Percentiles rank a stretch among this genome's conserved stretches.
phyloP scores from a whole-genome alignment of 2,113 vertebrate genomes.

The Saiga tatarica region DNA sequence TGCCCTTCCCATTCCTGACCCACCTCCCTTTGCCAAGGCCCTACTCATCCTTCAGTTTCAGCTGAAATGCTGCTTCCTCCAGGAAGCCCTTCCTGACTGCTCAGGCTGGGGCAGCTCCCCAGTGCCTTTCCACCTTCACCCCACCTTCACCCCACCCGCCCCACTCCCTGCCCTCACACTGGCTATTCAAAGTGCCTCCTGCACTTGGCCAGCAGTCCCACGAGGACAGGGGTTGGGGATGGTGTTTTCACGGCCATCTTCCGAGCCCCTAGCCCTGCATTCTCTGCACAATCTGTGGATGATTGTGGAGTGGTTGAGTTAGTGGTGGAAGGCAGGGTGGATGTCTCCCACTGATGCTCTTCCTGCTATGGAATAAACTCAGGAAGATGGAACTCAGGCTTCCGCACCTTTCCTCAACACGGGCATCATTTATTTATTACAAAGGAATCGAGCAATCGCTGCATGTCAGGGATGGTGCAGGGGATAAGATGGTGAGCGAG shows the following conservation, averaged over 20 bases:
- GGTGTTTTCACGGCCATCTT: background rate
- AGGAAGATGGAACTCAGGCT: no score
- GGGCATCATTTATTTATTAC: background rate
- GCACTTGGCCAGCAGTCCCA: fast-evolving
- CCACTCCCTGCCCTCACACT: background rate
- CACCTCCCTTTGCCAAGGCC: background rate
- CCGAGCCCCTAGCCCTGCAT: background rate
- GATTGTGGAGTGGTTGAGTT: background rate
- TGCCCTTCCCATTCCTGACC: no score
- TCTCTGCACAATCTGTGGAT: background rate
- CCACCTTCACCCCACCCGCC: background rate
- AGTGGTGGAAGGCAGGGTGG: no score
- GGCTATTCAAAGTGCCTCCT: background rate
- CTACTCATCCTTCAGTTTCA: background rate
- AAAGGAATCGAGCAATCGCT: background rate
- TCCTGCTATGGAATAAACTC: background rate
- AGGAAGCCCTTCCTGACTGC: background rate
- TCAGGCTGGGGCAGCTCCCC: background rate
- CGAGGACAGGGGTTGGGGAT: background rate
- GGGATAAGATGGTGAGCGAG: background rate
- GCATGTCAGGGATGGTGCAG: fast-evolving
- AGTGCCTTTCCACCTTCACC: background rate
- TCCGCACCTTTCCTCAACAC: fast-evolving
- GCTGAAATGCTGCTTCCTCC: background rate
- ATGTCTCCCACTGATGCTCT: fast-evolving